Percentiles rank a stretch among this genome's conserved stretches.
Evolutionary conservation across 37 sponge, comb jelly and placozoan species (phyloP).

Genomic region (Bolinopsis microptera): DNA sequence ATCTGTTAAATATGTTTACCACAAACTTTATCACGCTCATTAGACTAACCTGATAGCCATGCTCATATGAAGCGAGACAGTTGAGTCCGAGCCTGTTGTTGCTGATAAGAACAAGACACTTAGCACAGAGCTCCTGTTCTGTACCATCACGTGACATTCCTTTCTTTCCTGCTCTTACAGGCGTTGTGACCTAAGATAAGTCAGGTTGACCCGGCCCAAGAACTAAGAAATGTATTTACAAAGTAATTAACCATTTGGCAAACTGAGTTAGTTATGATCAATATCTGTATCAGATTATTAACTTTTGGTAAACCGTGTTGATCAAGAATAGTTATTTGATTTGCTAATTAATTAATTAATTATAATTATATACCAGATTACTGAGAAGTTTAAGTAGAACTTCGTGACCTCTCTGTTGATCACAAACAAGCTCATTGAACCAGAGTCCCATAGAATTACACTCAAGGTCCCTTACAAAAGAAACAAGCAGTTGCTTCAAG

Average conservation of each 20-base stretch:
- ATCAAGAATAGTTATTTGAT: no score
- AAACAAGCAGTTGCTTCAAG: not conserved
- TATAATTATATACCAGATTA: slow-evolving; percentile 19
- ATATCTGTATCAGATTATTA: no score
- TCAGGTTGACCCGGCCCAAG: no score
- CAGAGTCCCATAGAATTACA: slow-evolving; percentile 52
- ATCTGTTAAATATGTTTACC: no score
- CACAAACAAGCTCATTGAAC: slow-evolving; percentile 63
- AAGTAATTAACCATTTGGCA: no score
- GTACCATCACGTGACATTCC: not conserved
- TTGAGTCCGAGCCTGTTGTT: slow-evolving; percentile 45
- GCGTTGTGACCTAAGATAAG: not conserved
- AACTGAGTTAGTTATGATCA: no score
- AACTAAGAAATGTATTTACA: no score
- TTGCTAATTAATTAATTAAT: no score
- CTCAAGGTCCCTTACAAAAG: slow-evolving; percentile 48
- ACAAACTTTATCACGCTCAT: no score
- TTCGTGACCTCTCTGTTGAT: slow-evolving; percentile 53
- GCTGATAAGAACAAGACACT: slow-evolving; percentile 48
- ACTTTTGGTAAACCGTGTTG: no score
- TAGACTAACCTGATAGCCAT: slow-evolving; percentile 37
- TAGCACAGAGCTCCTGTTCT: slow-evolving; percentile 58
- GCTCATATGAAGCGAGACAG: slow-evolving; percentile 38
- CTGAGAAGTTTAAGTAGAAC: slow-evolving; percentile 47
- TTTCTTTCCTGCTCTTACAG: slow-evolving; percentile 28